A percentile compares a stretch with the other conserved stretches of the same genome.
Evolutionary conservation across 1,140 invertebrate genomes (phyloP).

Genomic region (Pseudomyrmex pallidus): DNA sequence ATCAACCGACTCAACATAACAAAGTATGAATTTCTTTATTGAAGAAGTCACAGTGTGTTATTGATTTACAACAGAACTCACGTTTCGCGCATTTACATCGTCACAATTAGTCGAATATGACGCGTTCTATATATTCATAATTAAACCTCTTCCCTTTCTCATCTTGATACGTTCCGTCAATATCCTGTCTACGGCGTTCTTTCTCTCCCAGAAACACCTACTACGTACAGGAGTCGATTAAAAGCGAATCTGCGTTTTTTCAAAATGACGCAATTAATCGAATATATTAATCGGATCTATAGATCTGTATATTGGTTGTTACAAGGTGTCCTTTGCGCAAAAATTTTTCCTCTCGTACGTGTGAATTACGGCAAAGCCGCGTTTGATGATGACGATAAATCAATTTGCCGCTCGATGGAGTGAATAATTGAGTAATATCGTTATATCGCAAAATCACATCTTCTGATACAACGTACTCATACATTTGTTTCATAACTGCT

Average conservation of each 20-base stretch:
- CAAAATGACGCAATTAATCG: not conserved
- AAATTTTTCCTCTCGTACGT: conserved; percentile 19
- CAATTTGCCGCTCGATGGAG: conserved; percentile 46
- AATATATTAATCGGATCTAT: not conserved
- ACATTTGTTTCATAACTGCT: not conserved
- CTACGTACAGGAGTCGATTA: too few species aligned
- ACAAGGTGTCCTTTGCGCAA: not conserved
- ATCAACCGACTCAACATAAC: conserved; percentile 1
- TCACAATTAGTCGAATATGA: not conserved
- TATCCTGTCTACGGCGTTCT: not conserved
- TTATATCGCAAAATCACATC: conserved; percentile 29
- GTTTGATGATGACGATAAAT: conserved; percentile 51
- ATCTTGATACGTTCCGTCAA: not conserved
- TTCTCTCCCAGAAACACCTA: too few species aligned
- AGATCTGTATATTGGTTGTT: too few species aligned
- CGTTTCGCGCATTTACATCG: conserved; percentile 22
- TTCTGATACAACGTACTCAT: not conserved
- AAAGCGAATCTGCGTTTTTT: not conserved
- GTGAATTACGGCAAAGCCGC: conserved; percentile 17
- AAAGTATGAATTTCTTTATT: conserved; percentile 17
- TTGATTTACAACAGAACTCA: conserved; percentile 28
- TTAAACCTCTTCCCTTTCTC: too few species aligned
- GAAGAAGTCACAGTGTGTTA: conserved; percentile 20
- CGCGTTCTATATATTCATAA: not conserved
- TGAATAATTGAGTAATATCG: conserved; percentile 35